A percentile compares a stretch with the other conserved stretches of the same genome.
Conservation (phyloP, 2,888 invertebrate species). For the Steinernema hermaphroditum region DNA sequence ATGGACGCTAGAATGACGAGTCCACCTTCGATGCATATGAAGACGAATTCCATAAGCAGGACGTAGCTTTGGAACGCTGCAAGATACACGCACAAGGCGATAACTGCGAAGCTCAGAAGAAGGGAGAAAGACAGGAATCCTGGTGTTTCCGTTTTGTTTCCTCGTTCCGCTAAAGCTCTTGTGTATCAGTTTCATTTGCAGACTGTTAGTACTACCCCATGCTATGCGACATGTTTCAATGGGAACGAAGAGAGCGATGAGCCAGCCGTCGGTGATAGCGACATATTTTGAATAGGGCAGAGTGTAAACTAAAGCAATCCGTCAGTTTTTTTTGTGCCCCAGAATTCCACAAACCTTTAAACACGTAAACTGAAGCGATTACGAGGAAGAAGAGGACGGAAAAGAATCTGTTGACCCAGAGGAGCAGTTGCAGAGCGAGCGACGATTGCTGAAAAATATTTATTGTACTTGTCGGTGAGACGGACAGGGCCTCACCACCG, state of each 20-base stretch:
- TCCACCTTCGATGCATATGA: slow-evolving; percentile 40
- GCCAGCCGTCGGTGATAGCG: slow-evolving; percentile 50
- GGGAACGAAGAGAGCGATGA: slow-evolving; percentile 50
- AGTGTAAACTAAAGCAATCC: slow-evolving; percentile 41
- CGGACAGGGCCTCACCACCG: neutral
- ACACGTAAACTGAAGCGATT: slow-evolving; percentile 38
- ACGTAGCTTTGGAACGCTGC: slow-evolving; percentile 48
- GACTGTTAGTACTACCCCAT: slow-evolving; percentile 46
- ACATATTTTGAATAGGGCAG: slow-evolving; percentile 52
- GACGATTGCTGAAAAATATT: slow-evolving; percentile 46
- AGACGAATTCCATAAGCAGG: slow-evolving; percentile 44
- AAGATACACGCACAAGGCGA: slow-evolving; percentile 50
- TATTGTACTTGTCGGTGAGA: neutral
- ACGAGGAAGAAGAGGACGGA: slow-evolving; percentile 42
- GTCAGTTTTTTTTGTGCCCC: neutral
- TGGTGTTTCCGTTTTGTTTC: slow-evolving; percentile 51
- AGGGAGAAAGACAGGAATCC: slow-evolving; percentile 46
- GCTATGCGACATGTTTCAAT: slow-evolving; percentile 54
- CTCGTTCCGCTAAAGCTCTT: slow-evolving; percentile 41
- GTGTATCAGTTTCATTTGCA: neutral
- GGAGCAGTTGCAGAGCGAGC: slow-evolving; percentile 46
- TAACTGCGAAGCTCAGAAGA: slow-evolving; percentile 41
- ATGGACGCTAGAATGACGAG: slow-evolving; percentile 46
- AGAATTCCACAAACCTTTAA: slow-evolving; percentile 43
- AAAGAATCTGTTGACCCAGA: slow-evolving; percentile 40